These are phyloP conservation scores for Sipha maydis DNA, from an alignment of 2,888 invertebrate genomes.

Conservation along the genomic window DNA sequence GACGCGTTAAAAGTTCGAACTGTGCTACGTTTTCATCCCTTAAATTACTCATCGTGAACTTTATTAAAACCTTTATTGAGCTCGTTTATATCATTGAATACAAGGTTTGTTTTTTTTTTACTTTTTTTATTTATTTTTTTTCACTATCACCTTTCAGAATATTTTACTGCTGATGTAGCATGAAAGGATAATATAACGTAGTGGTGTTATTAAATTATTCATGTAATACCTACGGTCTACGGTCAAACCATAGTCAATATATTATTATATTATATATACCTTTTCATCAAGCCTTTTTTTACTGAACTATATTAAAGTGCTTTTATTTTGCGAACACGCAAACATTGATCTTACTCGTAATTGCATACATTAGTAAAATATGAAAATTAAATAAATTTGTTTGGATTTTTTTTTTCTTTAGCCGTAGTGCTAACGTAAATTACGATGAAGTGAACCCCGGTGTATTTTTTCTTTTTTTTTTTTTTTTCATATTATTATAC, in stretches of 20 bases:
- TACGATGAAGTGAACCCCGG: too few relatives aligned
- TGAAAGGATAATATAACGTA: neutral
- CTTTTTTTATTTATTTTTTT: too few relatives aligned
- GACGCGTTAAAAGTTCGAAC: neutral
- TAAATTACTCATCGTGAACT: neutral
- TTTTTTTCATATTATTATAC: too few relatives aligned
- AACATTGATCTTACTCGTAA: slow-evolving; percentile 17
- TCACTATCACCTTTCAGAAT: neutral
- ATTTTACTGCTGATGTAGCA: neutral
- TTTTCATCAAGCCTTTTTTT: slow-evolving; percentile 6
- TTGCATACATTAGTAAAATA: neutral
- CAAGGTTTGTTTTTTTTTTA: neutral
- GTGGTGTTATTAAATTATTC: slow-evolving; percentile 5
- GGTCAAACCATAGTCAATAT: slow-evolving; percentile 4
- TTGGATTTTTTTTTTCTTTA: too few relatives aligned
- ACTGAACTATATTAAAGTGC: neutral
- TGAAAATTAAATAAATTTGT: slow-evolving; percentile 1
- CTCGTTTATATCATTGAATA: neutral
- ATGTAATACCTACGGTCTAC: neutral
- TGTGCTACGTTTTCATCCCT: neutral
- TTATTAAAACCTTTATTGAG: neutral
- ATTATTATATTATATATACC: neutral
- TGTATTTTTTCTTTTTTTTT: too few relatives aligned
- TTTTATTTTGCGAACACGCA: neutral
- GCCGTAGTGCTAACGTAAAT: too few relatives aligned